Percentiles rank a stretch among this genome's conserved stretches.
phyloP scores from a whole-genome alignment of 2,888 invertebrate genomes.

The Eulithis testata region DNA sequence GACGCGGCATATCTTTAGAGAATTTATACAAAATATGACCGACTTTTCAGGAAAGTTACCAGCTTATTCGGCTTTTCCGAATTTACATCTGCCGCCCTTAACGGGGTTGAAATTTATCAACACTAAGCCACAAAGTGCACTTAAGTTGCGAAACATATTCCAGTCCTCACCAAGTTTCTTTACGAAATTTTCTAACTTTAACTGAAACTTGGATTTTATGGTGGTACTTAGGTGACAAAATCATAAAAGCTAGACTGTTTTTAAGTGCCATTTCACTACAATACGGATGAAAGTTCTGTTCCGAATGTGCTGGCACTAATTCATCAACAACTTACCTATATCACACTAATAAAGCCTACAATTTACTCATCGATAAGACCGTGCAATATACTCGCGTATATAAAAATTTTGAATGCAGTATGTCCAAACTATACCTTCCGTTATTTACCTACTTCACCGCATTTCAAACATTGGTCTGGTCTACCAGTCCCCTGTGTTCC shows the following conservation, averaged over 20 bases:
- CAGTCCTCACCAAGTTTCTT: constrained; percentile 26
- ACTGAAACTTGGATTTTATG: constrained; percentile 27
- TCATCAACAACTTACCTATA: no score
- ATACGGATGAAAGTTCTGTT: not conserved
- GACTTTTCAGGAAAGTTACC: constrained; percentile 8
- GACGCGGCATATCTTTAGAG: not conserved
- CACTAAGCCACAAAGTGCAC: constrained; percentile 41
- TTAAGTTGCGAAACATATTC: constrained; percentile 40
- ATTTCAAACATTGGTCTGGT: not conserved
- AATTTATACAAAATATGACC: constrained; percentile 6
- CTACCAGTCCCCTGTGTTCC: not conserved
- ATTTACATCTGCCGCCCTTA: constrained; percentile 15
- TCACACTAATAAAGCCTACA: no score
- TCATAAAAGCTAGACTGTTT: constrained; percentile 3
- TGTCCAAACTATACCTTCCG: not conserved
- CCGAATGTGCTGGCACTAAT: not conserved
- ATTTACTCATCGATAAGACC: no score
- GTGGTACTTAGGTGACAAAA: constrained; percentile 12
- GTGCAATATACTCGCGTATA: no score
- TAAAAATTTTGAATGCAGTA: no score
- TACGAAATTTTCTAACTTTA: constrained; percentile 33
- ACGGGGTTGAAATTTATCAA: constrained; percentile 38
- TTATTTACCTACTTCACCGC: not conserved
- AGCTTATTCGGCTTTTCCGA: constrained; percentile 8
- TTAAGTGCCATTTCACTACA: not conserved